Percentiles rank a stretch among this genome's conserved stretches.
These are phyloP conservation scores for Caenorhabditis remanei DNA, from an alignment of 1,140 invertebrate genomes.

Conservation along the genomic window DNA sequence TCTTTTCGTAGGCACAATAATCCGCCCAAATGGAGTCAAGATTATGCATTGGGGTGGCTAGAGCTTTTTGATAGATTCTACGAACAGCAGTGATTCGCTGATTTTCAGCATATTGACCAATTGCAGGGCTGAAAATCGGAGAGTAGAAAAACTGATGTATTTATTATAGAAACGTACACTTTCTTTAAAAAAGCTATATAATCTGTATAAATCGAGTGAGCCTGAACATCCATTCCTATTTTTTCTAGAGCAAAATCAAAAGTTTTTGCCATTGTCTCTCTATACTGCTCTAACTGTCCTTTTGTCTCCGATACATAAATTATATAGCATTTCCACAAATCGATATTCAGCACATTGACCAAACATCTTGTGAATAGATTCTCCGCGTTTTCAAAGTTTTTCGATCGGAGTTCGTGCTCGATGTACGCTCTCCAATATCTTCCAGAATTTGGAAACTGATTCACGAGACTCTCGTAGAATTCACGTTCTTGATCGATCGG, in stretches of 20 bases:
- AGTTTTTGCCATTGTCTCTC: constrained; percentile 99
- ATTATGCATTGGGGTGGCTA: constrained; percentile 95
- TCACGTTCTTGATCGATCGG: constrained; percentile 90
- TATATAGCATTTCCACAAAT: constrained; percentile 97
- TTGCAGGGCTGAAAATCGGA: constrained; percentile 83
- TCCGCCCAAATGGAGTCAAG: constrained; percentile 95
- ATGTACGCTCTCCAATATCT: constrained; percentile 99
- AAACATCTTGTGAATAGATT: constrained; percentile 92
- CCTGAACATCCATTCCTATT: constrained; percentile 91
- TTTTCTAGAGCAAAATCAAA: constrained; percentile 99
- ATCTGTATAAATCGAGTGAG: constrained; percentile 81
- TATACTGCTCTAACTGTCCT: constrained; percentile 80
- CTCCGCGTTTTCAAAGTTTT: constrained; percentile 97
- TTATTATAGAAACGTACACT: constrained; percentile 81
- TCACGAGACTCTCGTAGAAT: constrained; percentile 92
- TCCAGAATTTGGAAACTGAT: constrained; percentile 93
- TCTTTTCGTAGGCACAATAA: constrained; percentile 88
- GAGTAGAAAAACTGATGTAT: constrained; percentile 59
- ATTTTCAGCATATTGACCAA: constrained; percentile 98
- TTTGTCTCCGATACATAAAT: constrained; percentile 86
- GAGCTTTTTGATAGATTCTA: constrained; percentile 94
- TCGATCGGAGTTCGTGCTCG: constrained; percentile 95
- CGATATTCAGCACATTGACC: constrained; percentile 94
- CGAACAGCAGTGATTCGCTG: constrained; percentile 97
- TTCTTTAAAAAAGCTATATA: constrained; percentile 97